A percentile compares a stretch with the other conserved stretches of the same genome.
Conservation (phyloP, 2,888 invertebrate genomes). For the Oscheius onirici region DNA sequence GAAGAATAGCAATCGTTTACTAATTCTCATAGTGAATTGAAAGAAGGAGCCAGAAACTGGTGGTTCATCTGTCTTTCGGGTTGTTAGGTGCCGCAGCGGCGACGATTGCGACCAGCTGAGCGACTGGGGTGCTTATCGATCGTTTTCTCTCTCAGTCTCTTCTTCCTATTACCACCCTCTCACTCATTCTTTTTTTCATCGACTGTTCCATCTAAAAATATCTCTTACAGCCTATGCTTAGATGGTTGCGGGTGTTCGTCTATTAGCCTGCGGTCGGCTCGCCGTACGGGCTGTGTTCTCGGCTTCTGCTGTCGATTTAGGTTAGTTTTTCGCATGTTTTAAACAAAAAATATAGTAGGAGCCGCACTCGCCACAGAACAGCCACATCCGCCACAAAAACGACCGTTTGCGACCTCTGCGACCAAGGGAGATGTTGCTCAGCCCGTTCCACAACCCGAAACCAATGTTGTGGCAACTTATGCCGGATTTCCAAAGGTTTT, state of each 20-base stretch:
- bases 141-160: constrained; percentile 2
- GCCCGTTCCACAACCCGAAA: constrained; percentile 12
- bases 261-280: constrained; percentile 57
- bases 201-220: background rate
- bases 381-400: constrained; percentile 3
- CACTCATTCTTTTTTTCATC: background rate
- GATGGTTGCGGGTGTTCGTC: constrained; percentile 54
- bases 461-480: constrained; percentile 61
- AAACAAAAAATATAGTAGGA: background rate
- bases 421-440: constrained; percentile 32
- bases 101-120: constrained; percentile 26
- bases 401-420: constrained; percentile 5
- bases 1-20: no score
- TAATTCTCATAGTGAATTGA: no score
- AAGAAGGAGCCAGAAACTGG: no score
- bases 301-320: constrained; percentile 50
- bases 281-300: constrained; percentile 60
- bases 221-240: constrained; percentile 31
- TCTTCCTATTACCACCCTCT: constrained; percentile 1
- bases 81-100: constrained; percentile 23
- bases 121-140: constrained; percentile 20
- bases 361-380: constrained; percentile 5
- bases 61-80: background rate
- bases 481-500: constrained; percentile 68
- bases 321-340: constrained; percentile 22